Conservation (phyloP, 2,113 vertebrate species). For the Phyllostomus hastatus region DNA sequence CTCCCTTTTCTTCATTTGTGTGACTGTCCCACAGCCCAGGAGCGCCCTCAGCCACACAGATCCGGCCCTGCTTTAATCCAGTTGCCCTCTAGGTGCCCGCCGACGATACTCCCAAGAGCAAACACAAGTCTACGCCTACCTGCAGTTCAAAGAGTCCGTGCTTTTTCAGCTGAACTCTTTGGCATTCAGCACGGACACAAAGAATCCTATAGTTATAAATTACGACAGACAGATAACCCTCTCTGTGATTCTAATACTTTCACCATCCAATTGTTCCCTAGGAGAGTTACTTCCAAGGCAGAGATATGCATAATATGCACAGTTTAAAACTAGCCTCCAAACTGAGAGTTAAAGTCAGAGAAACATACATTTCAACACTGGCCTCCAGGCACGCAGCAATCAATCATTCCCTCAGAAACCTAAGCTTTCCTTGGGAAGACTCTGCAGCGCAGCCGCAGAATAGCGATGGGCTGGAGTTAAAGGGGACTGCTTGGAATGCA, state of each 20-base stretch:
- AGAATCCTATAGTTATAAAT: not conserved
- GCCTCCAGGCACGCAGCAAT: not conserved
- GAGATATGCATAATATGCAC: not conserved
- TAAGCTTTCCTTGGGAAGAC: not conserved
- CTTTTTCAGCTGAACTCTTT: not conserved
- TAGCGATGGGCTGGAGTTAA: not conserved
- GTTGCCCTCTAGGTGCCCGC: not conserved
- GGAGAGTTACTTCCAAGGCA: not conserved
- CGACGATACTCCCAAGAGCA: not conserved
- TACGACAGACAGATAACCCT: not conserved
- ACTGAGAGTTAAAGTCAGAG: not conserved
- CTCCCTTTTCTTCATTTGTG: not conserved
- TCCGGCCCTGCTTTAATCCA: not conserved
- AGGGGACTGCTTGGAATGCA: not conserved
- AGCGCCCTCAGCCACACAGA: not conserved
- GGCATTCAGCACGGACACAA: not conserved
- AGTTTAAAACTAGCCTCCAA: not conserved
- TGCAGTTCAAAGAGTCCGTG: not conserved
- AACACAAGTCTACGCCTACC: not conserved
- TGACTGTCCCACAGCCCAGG: not conserved
- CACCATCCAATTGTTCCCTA: not conserved
- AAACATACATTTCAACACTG: not conserved
- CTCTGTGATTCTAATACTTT: not conserved
- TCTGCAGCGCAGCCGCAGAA: not conserved
- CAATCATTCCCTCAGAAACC: not conserved